Percentiles rank a stretch among this genome's conserved stretches.
These are phyloP conservation scores for Erithacus rubecula DNA, from an alignment of 2,797 vertebrate species.

Conservation along the genomic window DNA sequence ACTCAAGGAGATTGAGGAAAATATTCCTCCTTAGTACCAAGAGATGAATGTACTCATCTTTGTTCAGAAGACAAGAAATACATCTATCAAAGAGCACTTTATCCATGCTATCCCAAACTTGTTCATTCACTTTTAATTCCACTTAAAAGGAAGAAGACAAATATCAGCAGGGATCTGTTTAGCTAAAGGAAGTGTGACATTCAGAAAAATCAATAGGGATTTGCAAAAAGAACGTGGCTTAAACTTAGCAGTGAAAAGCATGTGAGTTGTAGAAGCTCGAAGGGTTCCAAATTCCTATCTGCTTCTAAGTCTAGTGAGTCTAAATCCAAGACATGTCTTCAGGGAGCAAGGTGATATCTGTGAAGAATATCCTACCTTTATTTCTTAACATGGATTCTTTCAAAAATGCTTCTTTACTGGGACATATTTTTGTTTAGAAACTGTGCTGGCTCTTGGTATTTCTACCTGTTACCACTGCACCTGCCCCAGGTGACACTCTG, in stretches of 20 bases:
- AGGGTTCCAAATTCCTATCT: neutral
- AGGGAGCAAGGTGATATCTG: neutral
- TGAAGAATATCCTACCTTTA: neutral
- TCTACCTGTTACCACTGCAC: neutral
- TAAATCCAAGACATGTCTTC: neutral
- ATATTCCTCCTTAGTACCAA: neutral
- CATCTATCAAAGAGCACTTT: constrained; percentile 20
- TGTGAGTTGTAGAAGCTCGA: neutral
- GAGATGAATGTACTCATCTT: neutral
- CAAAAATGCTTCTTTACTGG: neutral
- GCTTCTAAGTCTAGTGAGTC: neutral
- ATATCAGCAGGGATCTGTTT: constrained; percentile 54
- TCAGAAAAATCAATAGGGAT: constrained; percentile 65
- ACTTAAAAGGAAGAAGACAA: constrained; percentile 53
- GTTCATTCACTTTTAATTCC: constrained; percentile 54
- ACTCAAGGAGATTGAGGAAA: neutral
- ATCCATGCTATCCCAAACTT: constrained; percentile 14
- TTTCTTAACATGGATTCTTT: neutral
- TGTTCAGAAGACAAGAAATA: neutral
- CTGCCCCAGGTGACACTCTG: neutral
- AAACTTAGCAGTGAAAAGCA: constrained; percentile 29
- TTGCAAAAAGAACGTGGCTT: constrained; percentile 37
- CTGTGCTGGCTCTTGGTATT: neutral
- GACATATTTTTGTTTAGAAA: neutral
- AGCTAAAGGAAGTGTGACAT: constrained; percentile 53